phyloP scores from a whole-genome alignment of 2,888 invertebrate species.

The Eupithecia exiguata region DNA sequence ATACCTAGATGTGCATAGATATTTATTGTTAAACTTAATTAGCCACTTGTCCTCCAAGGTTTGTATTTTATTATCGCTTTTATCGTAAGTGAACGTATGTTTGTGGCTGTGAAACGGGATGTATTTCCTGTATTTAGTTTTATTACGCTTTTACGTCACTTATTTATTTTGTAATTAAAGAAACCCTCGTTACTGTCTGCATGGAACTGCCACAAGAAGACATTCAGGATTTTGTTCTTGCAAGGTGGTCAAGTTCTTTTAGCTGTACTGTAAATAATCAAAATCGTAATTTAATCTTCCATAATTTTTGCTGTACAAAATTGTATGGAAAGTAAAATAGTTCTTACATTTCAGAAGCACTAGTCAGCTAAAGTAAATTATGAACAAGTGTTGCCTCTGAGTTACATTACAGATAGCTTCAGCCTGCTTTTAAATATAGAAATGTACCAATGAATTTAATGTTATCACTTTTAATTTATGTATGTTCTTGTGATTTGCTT shows the following conservation, averaged over 20 bases:
- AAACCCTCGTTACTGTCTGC: slow-evolving; percentile 36
- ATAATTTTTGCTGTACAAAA: slow-evolving; percentile 34
- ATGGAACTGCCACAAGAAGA: background rate
- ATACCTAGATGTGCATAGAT: slow-evolving; percentile 64
- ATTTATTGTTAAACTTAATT: slow-evolving; percentile 58
- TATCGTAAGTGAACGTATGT: slow-evolving; percentile 75
- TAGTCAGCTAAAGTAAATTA: slow-evolving; percentile 42
- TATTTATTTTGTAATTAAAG: slow-evolving; percentile 65
- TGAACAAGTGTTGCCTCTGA: slow-evolving; percentile 19
- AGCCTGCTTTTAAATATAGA: slow-evolving; percentile 21
- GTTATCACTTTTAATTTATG: slow-evolving; percentile 24
- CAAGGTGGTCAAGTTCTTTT: background rate
- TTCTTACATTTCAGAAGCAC: slow-evolving; percentile 39
- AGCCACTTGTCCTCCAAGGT: slow-evolving; percentile 66
- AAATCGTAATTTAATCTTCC: slow-evolving; percentile 16
- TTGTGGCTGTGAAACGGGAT: slow-evolving; percentile 81
- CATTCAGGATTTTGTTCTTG: slow-evolving; percentile 19
- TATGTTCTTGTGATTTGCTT: slow-evolving; percentile 35
- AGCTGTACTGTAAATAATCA: slow-evolving; percentile 11
- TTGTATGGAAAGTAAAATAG: slow-evolving; percentile 32
- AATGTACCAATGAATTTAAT: slow-evolving; percentile 31
- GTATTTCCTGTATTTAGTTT: slow-evolving; percentile 71
- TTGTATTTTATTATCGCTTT: slow-evolving; percentile 77
- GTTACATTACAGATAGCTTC: slow-evolving; percentile 25
- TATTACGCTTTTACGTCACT: slow-evolving; percentile 77